Evolutionary conservation across 2,888 invertebrate species (phyloP).

Genomic region (Phaonia tiefii): DNA sequence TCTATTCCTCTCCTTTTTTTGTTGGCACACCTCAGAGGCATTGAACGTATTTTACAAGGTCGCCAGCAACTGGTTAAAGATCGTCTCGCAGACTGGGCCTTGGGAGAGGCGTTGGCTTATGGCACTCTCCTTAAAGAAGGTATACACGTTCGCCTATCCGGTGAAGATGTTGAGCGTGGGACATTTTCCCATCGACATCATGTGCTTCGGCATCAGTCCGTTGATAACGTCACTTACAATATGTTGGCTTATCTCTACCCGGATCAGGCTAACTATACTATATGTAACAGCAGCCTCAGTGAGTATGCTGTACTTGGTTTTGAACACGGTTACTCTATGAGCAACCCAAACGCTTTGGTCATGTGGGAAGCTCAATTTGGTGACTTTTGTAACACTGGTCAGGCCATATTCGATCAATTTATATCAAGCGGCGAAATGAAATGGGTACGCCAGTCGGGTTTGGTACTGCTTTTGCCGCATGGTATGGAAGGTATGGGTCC

Average conservation of each 20-base stretch:
- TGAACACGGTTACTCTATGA: slow-evolving; percentile 98
- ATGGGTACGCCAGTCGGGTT: slow-evolving; percentile 98
- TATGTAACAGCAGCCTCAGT: slow-evolving; percentile 98
- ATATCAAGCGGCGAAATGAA: slow-evolving; percentile 97
- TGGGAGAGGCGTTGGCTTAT: slow-evolving; percentile 99
- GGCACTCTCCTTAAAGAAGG: slow-evolving; percentile 98
- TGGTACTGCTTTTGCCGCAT: slow-evolving; percentile 97
- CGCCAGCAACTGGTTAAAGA: slow-evolving; percentile 96
- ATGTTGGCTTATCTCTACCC: slow-evolving; percentile 96
- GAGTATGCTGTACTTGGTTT: slow-evolving; percentile 96
- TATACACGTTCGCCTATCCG: slow-evolving; percentile 96
- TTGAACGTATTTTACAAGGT: slow-evolving; percentile 92
- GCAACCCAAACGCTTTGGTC: slow-evolving; percentile 97
- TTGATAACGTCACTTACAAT: slow-evolving; percentile 93
- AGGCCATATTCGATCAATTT: slow-evolving; percentile 97
- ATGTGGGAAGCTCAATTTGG: slow-evolving; percentile 99
- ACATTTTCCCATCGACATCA: slow-evolving; percentile 98
- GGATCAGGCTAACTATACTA: slow-evolving; percentile 98
- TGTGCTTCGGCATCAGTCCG: slow-evolving; percentile 98
- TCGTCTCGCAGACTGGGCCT: slow-evolving; percentile 96
- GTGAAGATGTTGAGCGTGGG: slow-evolving; percentile 98
- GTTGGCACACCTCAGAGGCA: slow-evolving; percentile 81
- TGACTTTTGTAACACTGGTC: slow-evolving; percentile 99
- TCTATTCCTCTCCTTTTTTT: background rate
- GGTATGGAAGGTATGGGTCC: slow-evolving; percentile 99